Evolutionary conservation across 2,797 vertebrate genomes (phyloP), one percentile per base, ranked within the genome.

Genomic region (Craterocephalus amniculus): DNA sequence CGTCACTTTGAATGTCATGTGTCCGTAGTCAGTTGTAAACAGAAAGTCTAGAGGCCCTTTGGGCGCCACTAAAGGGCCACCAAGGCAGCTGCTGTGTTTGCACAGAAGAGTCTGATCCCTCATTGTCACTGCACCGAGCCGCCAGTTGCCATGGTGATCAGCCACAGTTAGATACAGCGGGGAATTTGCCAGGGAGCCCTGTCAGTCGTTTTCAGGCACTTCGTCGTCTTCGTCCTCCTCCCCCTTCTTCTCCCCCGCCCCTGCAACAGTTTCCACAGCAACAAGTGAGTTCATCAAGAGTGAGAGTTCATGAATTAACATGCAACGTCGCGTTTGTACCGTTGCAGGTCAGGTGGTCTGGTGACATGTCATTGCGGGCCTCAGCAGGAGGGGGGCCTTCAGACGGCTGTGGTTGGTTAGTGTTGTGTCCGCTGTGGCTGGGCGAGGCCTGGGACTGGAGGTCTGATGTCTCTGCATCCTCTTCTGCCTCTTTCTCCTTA

Each of bases 311-410:
- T 5, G 1, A 27, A 52, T 49, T 22, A 24, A 0, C 0, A 0
- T 9, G 6, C 13, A 16, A 14, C 10, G 31, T 40, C 1, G 0
- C 6, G 11, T 32, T 66, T 71, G 52, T 91, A 91, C 94, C 94
- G 0, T 95, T 95, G 79, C 90, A 94, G 5, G 88, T 89, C 51
- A 90, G 80, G 49, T 84, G 88, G 65, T 87, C 85, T 12, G 76
- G 34, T 20, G 61, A 54, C 2, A 32, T 24, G 12, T 62, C 69
- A 43, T 87, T 16, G 0, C 60, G 43, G 4, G 56, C 62, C 24
- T 85, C 86, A n/a, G 83, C 38, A 13, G 75, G 34, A 12, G 58
- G n/a, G 16, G 76, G 10, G 76, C 66, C 12, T 13, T 83, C 76
- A 2, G 69, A 79, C 58, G 57, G 81, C 84, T 89, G 88, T 55